Base-by-base conservation (phyloP, 2,888 invertebrate genomes). In the Leptogaster cylindrica region DNA sequence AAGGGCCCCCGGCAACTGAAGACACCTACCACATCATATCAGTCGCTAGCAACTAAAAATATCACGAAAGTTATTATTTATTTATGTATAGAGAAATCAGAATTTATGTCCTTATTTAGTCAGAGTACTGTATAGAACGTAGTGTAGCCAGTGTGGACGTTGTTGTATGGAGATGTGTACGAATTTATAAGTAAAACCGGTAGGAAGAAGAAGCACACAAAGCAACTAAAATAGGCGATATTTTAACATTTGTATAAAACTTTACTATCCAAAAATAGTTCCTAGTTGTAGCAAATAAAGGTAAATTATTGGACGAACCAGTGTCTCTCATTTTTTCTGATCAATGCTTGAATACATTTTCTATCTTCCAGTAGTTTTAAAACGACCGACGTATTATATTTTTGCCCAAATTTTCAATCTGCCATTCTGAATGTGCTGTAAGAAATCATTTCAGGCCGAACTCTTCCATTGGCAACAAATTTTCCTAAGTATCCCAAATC, bases 201-300 rank as follows among this genome's bases (percentile, higher is more conserved):
- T 55, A 55, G 39, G 36, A 55, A 20, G 23, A 36, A 55, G 31
- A 55, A 33, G 39, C 31, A 55, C 39, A 55, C 36, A 52, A 28
- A 52, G 55, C 39, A 39, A n/a, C 55, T 36, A 55, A n/a, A 33
- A 25, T 55, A 55, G 55, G 23, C 36, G 55, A 55, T 55, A 55
- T 55, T 55, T 55, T 61, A 61, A 61, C 61, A 61, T 61, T 61
- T 61, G 61, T 61, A 61, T 61, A 61, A 61, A 61, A 41, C 23
- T 61, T 61, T 61, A 61, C 16, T 61, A 61, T 61, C 61, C 44
- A 61, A 61, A 41, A 44, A 61, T 61, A 61, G 61, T 61, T 61
- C 61, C 61, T 61, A 61, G 44, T 61, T 61, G 28, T 44, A 44
- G 44, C 61, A 61, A 61, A 61, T 61, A 61, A 61, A 61, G 27